A percentile compares a stretch with the other conserved stretches of the same genome.
These are phyloP conservation scores for Lochmaea capreae DNA, from an alignment of 2,888 invertebrate genomes.

Conservation along the genomic window DNA sequence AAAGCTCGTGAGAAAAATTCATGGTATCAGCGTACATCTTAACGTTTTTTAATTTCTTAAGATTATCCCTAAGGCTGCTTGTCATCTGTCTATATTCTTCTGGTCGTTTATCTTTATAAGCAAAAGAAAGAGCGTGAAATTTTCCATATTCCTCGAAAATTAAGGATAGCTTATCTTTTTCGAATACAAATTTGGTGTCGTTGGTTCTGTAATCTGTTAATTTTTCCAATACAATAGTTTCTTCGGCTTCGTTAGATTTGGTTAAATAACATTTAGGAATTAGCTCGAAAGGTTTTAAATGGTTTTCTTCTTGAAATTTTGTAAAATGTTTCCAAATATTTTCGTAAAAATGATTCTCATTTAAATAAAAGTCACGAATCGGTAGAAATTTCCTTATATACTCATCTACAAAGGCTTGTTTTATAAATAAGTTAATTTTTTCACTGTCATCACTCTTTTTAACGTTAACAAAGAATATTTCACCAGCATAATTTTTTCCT, in stretches of 20 bases:
- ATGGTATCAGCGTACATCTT: conserved; percentile 10
- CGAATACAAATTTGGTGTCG: conserved; percentile 14
- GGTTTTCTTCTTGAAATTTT: conserved; percentile 13
- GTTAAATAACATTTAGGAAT: conserved; percentile 22
- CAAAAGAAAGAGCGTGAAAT: conserved; percentile 34
- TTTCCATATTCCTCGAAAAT: conserved; percentile 28
- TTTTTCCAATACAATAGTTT: conserved; percentile 29
- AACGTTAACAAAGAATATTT: background rate
- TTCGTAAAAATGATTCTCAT: conserved; percentile 32
- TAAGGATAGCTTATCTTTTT: conserved; percentile 19
- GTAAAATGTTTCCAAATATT: conserved; percentile 18
- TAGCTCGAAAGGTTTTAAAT: background rate
- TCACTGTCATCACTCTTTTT: background rate
- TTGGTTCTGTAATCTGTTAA: conserved; percentile 23
- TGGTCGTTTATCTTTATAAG: conserved; percentile 17
- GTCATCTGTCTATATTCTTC: conserved; percentile 12
- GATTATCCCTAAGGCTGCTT: background rate
- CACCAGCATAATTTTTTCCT: conserved; percentile 1
- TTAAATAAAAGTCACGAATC: conserved; percentile 14
- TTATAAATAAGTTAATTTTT: conserved; percentile 8
- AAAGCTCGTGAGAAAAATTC: conserved; percentile 2
- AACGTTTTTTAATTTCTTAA: background rate
- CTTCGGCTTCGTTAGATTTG: background rate
- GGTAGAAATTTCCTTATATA: conserved; percentile 25
- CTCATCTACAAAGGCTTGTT: conserved; percentile 10